Evolutionary conservation across 2,797 vertebrate genomes (phyloP).

Genomic region (Spondyliosoma cantharus): DNA sequence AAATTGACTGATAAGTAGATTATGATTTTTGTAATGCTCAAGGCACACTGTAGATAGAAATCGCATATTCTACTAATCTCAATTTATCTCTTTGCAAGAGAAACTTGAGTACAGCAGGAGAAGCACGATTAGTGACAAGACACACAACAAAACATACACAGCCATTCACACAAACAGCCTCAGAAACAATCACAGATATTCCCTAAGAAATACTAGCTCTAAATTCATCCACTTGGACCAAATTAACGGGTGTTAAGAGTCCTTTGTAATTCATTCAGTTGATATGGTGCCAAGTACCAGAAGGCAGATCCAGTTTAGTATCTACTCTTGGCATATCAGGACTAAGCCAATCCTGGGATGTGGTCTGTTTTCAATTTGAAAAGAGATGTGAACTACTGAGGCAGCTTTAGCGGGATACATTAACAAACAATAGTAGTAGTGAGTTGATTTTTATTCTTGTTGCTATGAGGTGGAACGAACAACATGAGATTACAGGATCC

Average conservation of each 20-base stretch:
- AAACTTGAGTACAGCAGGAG: background rate
- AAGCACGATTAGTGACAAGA: background rate
- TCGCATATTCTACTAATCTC: background rate
- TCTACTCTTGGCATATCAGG: background rate
- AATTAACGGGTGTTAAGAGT: background rate
- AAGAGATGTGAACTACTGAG: background rate
- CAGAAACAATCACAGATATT: background rate
- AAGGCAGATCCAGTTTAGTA: slow-evolving; percentile 10
- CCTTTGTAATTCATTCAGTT: background rate
- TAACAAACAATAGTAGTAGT: background rate
- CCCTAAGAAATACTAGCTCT: background rate
- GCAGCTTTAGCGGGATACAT: background rate
- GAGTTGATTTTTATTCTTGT: background rate
- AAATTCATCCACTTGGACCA: slow-evolving; percentile 1
- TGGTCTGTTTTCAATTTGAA: slow-evolving; percentile 4
- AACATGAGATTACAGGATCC: background rate
- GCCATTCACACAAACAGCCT: background rate
- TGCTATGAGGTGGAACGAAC: background rate
- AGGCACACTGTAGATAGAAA: background rate
- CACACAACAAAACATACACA: background rate
- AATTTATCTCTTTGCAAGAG: background rate
- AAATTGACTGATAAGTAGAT: slow-evolving; percentile 3
- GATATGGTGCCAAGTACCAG: background rate
- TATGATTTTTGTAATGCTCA: background rate
- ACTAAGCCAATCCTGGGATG: background rate